Evolutionary conservation across 2,797 vertebrate genomes (phyloP).

Genomic region (Spea hammondii): DNA sequence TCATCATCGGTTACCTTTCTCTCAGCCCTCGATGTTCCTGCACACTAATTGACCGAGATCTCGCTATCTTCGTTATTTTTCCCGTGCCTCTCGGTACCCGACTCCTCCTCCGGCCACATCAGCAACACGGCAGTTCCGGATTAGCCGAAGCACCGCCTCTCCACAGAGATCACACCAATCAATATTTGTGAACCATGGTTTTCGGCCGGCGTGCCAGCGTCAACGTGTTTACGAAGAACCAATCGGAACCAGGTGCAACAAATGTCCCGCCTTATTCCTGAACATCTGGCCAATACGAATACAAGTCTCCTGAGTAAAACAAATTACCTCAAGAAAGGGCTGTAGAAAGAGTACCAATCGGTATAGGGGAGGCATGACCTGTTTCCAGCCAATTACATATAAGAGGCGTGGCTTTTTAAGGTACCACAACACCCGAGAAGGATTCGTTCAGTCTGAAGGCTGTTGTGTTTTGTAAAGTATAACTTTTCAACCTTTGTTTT

Average conservation of each 20-base stretch:
- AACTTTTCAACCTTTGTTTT: too few species aligned
- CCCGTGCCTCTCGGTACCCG: background rate
- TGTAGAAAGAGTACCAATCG: background rate
- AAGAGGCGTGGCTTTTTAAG: too few species aligned
- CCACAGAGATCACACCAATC: slow-evolving; percentile 14
- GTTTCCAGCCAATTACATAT: too few species aligned
- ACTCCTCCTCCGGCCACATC: slow-evolving; percentile 48
- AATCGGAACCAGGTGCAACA: background rate
- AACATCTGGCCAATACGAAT: background rate
- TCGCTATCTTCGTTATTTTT: background rate
- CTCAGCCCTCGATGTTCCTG: background rate
- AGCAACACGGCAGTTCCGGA: slow-evolving; percentile 39
- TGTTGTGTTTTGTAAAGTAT: too few species aligned
- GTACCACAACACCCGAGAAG: too few species aligned
- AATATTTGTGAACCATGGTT: background rate
- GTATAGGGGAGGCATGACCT: background rate
- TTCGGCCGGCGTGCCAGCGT: background rate
- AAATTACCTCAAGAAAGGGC: slow-evolving; percentile 1
- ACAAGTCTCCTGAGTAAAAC: background rate
- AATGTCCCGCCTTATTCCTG: background rate
- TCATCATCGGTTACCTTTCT: slow-evolving; percentile 17
- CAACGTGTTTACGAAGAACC: background rate
- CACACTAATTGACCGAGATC: background rate
- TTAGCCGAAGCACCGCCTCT: background rate
- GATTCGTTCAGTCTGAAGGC: too few species aligned